Evolutionary conservation across 2,888 invertebrate species (phyloP).

Genomic region (Octodonta nipae): DNA sequence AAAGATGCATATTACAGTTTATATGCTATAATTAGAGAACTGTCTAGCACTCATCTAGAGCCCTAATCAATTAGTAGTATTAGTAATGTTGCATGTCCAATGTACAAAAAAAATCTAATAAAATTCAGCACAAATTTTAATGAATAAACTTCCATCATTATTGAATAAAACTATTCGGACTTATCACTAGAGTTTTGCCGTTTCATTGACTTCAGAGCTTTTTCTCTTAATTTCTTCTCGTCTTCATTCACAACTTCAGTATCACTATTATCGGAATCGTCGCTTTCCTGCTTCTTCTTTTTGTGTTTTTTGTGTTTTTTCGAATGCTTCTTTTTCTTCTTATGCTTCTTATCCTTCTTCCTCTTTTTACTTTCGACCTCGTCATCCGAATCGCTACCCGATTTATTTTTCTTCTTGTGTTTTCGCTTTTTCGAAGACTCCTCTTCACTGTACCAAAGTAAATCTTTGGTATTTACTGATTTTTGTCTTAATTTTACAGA

Average conservation of each 20-base stretch:
- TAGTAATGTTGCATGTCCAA: no score
- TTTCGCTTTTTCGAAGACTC: conserved; percentile 42
- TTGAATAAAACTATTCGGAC: no score
- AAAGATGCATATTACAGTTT: no score
- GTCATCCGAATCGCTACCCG: conserved; percentile 45
- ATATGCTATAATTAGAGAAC: no score
- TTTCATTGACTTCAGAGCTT: conserved; percentile 84
- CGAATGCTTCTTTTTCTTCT: conserved; percentile 67
- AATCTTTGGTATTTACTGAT: no score
- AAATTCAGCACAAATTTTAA: no score
- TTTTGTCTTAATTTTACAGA: no score
- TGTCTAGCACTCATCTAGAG: no score
- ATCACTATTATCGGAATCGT: conserved; percentile 51
- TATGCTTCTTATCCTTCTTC: conserved; percentile 66
- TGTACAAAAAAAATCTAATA: no score
- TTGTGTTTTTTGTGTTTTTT: conserved; percentile 75
- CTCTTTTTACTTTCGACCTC: conserved; percentile 41
- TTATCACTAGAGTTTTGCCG: conserved; percentile 50
- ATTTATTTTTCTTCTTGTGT: conserved; percentile 38
- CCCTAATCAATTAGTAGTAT: no score
- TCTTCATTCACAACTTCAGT: conserved; percentile 60
- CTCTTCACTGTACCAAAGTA: conserved; percentile 41
- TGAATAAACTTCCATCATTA: no score
- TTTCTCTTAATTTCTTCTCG: conserved; percentile 77
- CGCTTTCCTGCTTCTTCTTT: conserved; percentile 58